Evolutionary conservation across 2,113 vertebrate species (phyloP), one percentile per base, ranked within the genome.

Genomic region (Pollimyrus isidori): DNA sequence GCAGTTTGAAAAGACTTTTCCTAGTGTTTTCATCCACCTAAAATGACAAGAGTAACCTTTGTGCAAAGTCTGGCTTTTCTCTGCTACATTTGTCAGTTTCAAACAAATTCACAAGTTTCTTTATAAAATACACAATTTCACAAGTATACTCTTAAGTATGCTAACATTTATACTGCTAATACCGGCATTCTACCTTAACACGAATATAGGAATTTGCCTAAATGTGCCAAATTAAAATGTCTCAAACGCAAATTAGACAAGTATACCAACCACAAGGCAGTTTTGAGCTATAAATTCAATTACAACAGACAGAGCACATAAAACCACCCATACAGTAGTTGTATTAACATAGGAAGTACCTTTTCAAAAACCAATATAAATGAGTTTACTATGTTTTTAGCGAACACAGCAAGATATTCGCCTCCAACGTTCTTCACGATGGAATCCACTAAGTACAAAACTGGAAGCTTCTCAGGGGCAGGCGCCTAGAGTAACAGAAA

Each of bases 361-460:
- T 99, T 99, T 97, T 99, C 98, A 97, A 99, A 99, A 94, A 99
- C 98, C 98, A 97, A 98, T 96, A 99, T 97, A 99, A 99, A 99
- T 96, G 98, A 98, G 96, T 97, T 95, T 97, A 98, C 97, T 97
- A 99, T 97, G 97, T 99, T 99, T 99, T 99, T 99, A 97, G 98
- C 97, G 98, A 99, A 99, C 95, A 98, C 97, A 96, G 97, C 96
- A 94, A 98, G 97, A 97, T 99, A 99, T 86, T 98, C 97, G 97
- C 98, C 97, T 96, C 98, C 98, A 95, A 99, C 97, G 92, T 99
- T 99, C 98, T 99, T 99, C 97, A 99, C 98, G 97, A 99, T 99
- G 97, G 98, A 99, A 97, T 99, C 98, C 98, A 99, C 99, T 95
- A 99, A 98, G 96, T 99, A 99, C 97, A 99, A 98, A 97, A 99